A percentile compares a stretch with the other conserved stretches of the same genome.
Conservation (phyloP, 2,888 invertebrate genomes). For the Mythimna vitellina region DNA sequence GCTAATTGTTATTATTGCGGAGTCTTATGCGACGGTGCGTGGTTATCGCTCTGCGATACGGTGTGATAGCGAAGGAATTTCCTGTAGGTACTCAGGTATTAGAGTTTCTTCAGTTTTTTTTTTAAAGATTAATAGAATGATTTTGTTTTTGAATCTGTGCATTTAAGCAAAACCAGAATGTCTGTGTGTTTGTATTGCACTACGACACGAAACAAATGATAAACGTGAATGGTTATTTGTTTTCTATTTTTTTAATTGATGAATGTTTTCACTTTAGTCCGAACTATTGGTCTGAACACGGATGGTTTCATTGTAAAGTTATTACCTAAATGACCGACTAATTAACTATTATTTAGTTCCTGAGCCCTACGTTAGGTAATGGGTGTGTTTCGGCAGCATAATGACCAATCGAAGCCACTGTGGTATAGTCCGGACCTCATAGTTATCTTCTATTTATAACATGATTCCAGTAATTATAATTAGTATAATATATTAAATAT, state of each 20-base stretch:
- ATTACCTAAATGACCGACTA: neutral
- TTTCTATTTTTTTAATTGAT: constrained; percentile 43
- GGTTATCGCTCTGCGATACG: constrained; percentile 3
- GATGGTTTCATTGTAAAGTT: neutral
- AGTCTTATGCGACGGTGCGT: constrained; percentile 20
- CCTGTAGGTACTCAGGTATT: neutral
- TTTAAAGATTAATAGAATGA: neutral
- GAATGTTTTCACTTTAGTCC: constrained; percentile 3
- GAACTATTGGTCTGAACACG: neutral
- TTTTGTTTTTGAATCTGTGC: constrained; percentile 1
- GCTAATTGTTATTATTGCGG: constrained; percentile 17
- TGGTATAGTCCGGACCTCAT: neutral
- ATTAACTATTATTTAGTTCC: neutral
- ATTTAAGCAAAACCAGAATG: constrained; percentile 8
- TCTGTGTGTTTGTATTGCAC: neutral
- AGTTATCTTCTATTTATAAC: constrained; percentile 8
- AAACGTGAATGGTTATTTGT: constrained; percentile 12
- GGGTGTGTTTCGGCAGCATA: neutral
- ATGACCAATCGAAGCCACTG: too few relatives aligned
- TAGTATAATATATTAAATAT: neutral
- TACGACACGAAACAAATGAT: neutral
- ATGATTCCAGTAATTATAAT: constrained; percentile 22
- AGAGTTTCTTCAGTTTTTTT: neutral
- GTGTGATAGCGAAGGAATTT: constrained; percentile 18
- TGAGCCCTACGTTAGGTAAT: neutral